phyloP scores from a whole-genome alignment of 2,113 vertebrate species.

The Pseudopodoces humilis region DNA sequence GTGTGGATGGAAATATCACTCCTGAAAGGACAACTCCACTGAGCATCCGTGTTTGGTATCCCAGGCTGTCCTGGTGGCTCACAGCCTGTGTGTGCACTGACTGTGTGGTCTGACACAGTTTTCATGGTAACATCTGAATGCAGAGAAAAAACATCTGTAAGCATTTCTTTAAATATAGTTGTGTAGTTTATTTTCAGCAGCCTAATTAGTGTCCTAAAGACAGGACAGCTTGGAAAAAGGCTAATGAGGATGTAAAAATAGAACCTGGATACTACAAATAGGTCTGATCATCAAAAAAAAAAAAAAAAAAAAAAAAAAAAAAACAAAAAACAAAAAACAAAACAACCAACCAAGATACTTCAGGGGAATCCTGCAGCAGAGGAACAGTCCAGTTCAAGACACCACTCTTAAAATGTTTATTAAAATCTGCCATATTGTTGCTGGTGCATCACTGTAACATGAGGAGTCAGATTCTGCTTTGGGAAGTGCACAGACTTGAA shows the following conservation, averaged over 20 bases:
- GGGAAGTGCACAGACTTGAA: background rate
- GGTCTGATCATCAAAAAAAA: background rate
- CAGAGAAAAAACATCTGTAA: background rate
- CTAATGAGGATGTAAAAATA: background rate
- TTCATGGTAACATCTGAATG: background rate
- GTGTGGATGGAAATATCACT: background rate
- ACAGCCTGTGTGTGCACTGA: background rate
- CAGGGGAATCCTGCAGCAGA: background rate
- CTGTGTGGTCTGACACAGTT: background rate
- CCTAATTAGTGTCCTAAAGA: background rate
- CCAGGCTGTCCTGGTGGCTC: background rate
- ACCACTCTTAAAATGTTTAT: constrained; percentile 1
- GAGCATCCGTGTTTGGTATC: background rate
- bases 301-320: background rate
- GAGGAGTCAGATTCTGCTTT: background rate
- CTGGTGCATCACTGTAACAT: background rate
- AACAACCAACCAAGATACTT: background rate
- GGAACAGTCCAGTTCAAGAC: background rate
- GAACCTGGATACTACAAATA: background rate
- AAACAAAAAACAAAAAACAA: too few species aligned
- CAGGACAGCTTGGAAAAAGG: background rate
- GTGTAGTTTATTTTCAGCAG: background rate
- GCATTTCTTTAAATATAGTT: background rate
- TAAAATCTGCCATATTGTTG: background rate
- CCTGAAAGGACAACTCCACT: background rate